These are phyloP conservation scores for Pseudomyrmex sp. DNA, from an alignment of 1,140 invertebrate genomes.

Conservation along the genomic window DNA sequence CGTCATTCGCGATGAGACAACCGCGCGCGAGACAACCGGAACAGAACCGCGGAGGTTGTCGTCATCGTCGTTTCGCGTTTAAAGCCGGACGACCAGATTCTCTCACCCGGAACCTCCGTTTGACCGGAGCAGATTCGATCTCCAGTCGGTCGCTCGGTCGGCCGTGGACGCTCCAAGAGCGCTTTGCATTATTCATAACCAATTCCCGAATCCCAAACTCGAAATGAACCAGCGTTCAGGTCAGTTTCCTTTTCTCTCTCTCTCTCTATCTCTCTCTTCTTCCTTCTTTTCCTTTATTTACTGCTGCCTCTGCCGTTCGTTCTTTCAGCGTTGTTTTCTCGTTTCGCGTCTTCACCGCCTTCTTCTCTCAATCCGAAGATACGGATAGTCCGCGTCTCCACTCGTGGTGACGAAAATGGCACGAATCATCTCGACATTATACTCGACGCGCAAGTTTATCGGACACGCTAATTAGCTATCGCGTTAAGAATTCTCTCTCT, in stretches of 20 bases:
- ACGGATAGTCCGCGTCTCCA: background rate
- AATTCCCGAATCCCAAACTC: conserved; percentile 76
- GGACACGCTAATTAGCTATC: background rate
- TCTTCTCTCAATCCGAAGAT: conserved; percentile 30
- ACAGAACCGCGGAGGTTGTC: conserved; percentile 39
- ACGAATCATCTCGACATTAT: conserved; percentile 13
- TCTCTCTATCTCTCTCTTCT: background rate
- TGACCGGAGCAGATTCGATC: conserved; percentile 74
- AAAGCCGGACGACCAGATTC: conserved; percentile 56
- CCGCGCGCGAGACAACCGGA: conserved; percentile 63
- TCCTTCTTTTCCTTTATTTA: background rate
- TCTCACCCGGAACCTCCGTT: conserved; percentile 73
- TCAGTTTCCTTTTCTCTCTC: conserved; percentile 59
- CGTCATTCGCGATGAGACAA: conserved; percentile 62
- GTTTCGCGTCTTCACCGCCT: conserved; percentile 36
- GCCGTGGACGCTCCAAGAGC: conserved; percentile 62
- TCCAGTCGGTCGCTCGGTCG: conserved; percentile 68
- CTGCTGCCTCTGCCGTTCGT: conserved; percentile 33
- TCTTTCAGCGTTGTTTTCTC: conserved; percentile 61
- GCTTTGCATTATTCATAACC: conserved; percentile 77
- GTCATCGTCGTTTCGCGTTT: conserved; percentile 68
- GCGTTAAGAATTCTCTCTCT: background rate
- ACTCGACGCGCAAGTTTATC: background rate
- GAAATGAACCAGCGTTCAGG: conserved; percentile 73
- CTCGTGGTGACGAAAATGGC: conserved; percentile 16